These are phyloP conservation scores for Myiothlypis coronata DNA, from an alignment of 2,797 vertebrate species.

Conservation along the genomic window DNA sequence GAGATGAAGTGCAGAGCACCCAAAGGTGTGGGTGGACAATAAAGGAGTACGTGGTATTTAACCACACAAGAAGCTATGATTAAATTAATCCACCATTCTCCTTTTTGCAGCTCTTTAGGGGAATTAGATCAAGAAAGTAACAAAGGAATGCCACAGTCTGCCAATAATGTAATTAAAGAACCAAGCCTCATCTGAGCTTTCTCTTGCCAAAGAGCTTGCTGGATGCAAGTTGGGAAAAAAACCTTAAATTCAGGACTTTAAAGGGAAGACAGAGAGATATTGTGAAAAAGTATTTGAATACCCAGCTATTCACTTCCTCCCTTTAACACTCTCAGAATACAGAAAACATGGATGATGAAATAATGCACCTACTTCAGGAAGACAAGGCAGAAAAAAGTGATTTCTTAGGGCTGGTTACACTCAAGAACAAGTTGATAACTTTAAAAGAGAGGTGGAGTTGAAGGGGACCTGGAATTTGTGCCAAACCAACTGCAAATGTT, in stretches of 20 bases:
- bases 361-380: neutral
- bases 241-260: neutral
- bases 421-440: neutral
- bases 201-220: conserved; percentile 33
- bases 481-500: neutral
- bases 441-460: neutral
- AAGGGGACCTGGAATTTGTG: neutral
- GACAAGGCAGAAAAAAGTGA: neutral
- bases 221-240: neutral
- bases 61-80: conserved; percentile 35
- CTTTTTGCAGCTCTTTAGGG: conserved; percentile 38
- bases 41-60: neutral
- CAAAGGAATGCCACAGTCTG: conserved; percentile 51
- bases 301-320: neutral
- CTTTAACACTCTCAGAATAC: neutral
- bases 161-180: conserved; percentile 53
- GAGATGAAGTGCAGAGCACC: neutral
- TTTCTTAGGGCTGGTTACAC: neutral
- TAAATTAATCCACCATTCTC: conserved; percentile 50
- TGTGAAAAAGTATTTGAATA: neutral
- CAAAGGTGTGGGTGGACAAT: neutral
- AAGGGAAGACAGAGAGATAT: neutral
- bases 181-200: conserved; percentile 36
- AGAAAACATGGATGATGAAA: neutral
- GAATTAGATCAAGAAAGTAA: conserved; percentile 42